These are phyloP conservation scores for Candoia aspera DNA, from an alignment of 2,113 vertebrate genomes.

Conservation along the genomic window DNA sequence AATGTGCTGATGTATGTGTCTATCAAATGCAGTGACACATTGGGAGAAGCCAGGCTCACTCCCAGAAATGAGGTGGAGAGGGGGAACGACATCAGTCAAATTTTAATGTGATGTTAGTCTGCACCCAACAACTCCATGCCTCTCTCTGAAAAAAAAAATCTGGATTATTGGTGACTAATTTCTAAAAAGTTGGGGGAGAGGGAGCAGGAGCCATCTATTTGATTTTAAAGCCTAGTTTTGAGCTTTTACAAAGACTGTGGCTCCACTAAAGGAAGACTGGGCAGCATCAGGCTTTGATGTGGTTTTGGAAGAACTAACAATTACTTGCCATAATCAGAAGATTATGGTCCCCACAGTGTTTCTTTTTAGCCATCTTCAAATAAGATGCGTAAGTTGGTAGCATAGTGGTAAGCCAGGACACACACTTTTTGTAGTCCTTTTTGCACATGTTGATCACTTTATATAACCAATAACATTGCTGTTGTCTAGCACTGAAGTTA, in stretches of 20 bases:
- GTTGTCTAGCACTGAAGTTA: not conserved
- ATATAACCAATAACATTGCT: constrained; percentile 12
- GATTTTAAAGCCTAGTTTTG: not conserved
- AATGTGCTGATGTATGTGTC: not conserved
- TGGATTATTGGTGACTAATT: not conserved
- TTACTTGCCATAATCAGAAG: not conserved
- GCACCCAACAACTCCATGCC: not conserved
- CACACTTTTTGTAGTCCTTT: not conserved
- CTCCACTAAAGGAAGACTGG: not conserved
- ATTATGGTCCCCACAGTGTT: not conserved
- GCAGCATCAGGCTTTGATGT: not conserved
- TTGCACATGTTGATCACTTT: constrained; percentile 6
- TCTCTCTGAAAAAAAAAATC: not conserved
- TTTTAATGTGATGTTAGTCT: not conserved
- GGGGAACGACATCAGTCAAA: not conserved
- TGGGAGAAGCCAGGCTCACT: not conserved
- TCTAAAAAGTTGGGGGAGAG: not conserved
- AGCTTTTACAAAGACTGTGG: not conserved
- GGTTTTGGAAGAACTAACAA: not conserved
- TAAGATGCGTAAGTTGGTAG: not conserved
- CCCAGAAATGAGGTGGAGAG: not conserved
- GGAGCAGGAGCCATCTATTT: not conserved
- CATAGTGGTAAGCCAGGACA: not conserved
- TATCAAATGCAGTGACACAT: not conserved
- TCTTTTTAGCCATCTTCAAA: not conserved